Evolutionary conservation across 2,113 vertebrate genomes (phyloP), one percentile per base, ranked within the genome.

Genomic region (Amphiprion percula): DNA sequence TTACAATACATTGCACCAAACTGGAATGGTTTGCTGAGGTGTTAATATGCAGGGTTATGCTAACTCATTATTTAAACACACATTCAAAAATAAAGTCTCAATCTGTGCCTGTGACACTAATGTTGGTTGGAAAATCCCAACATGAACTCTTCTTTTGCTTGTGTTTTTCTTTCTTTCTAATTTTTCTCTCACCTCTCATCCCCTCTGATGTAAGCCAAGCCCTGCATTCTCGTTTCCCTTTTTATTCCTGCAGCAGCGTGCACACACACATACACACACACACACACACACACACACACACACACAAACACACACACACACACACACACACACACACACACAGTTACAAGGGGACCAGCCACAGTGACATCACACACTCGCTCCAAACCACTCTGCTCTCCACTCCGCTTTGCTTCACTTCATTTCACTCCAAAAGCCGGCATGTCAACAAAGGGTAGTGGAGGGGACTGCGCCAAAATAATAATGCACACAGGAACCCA

Each of bases 351-450:
- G 56, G 64, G 37, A 82, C 67, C 46, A 33, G 46, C 74, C 60
- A 47, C 49, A 74, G 85, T 78, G 70, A 65, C 65, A 64, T 75
- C 54, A 59, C 23, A 47, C 14, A 73, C 52, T 77, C 59, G 4
- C 72, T 85, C 74, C 41, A 60, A 80, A 80, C 53, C 78, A 83
- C 76, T 86, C 69, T 71, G 55, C 63, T 61, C 67, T 79, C 47
- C 66, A 62, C 81, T 83, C 26, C 4, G 56, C 56, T 82, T 80
- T 67, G 37, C 68, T 80, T 79, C 60, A 71, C 84, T 83, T 80
- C 82, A 85, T 85, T 89, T 80, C 86, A 73, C 70, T 77, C 69
- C 60, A 44, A 83, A 91, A 72, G 87, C 62, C 78, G 54, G 65
- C 71, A 74, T 75, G 74, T 75, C 82, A 80, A 67, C 73, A 87